Evolutionary conservation across 2,888 invertebrate genomes (phyloP), one percentile per base, ranked within the genome.

Genomic region (Portevinia maculata): DNA sequence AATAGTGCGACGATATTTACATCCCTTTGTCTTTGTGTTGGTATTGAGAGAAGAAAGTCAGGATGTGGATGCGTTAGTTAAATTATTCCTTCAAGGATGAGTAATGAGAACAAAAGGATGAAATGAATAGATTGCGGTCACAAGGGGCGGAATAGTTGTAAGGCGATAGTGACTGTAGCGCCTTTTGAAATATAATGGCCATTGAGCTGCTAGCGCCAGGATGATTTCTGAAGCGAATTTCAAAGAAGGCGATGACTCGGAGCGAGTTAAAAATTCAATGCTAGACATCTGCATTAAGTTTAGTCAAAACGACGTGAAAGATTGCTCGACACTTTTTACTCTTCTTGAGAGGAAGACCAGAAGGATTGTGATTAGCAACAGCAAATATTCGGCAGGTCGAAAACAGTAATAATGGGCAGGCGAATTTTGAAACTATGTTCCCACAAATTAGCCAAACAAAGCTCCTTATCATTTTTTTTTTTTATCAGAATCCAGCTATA

Each of bases 1-100:
- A 83, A 67, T 73, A 71, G 59, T 78, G 83, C 55, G 78, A 78
- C 71, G 78, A 73, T 64, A 76, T 78, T 76, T 70, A 59, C 24
- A 62, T 6, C 8, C 71, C 62, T 67, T 67, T 71, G 71, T 78
- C 55, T 41, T 57, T 67, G 59, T 55, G 71, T 24, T 2, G 2
- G 24, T 24, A 24, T 24, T 24, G 24, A 24, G 24, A 24, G 24
- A 24, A 48, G 71, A 73, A 73, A 73, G 67, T 78, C 71, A 67
- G 65, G 67, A 76, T 74, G 69, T 73, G 52, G 57, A 39, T 50
- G 41, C 34, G 76, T 37, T 59, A 53, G 64, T 59, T 52, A 57
- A 13, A 62, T 13, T 28, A 64, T 53, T 71, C 48, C 34, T 73
- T 62, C 67, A 71, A 73, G 78, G 71, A 78, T 67, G 52, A 70